Evolutionary conservation across 2,888 invertebrate genomes (phyloP).

Genomic region (Diarsia rubi): DNA sequence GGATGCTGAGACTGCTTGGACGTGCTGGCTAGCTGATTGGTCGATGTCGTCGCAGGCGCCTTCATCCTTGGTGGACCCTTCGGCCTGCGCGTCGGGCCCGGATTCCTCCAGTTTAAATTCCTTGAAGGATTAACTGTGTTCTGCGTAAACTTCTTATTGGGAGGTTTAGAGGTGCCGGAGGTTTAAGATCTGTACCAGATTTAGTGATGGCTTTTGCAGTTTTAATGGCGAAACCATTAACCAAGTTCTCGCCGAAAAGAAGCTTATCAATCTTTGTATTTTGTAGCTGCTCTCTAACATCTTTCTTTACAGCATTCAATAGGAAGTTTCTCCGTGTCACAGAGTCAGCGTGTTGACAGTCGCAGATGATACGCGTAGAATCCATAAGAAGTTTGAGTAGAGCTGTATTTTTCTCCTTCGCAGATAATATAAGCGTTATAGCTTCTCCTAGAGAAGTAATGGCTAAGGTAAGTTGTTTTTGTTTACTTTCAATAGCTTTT

Average conservation of each 20-base stretch:
- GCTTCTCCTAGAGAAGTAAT: conserved; percentile 1
- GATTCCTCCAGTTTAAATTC: too few species aligned
- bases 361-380: not conserved
- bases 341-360: conserved; percentile 7
- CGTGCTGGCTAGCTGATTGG: not conserved
- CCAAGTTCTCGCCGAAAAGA: conserved; percentile 9
- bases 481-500: not conserved
- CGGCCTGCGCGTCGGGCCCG: not conserved
- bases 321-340: conserved; percentile 12
- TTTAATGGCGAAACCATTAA: too few species aligned
- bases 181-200: conserved; percentile 10
- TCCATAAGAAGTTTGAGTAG: conserved; percentile 10
- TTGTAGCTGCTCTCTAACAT: conserved; percentile 8
- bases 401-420: not conserved
- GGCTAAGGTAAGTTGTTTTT: conserved; percentile 14
- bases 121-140: not conserved
- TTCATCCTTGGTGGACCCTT: conserved; percentile 1
- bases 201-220: conserved; percentile 3
- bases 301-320: conserved; percentile 14
- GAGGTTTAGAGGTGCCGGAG: not conserved
- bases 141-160: conserved; percentile 1
- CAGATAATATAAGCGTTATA: not conserved
- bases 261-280: conserved; percentile 5
- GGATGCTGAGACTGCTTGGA: conserved; percentile 10
- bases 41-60: not conserved